Base-by-base conservation (phyloP, 1,140 invertebrate genomes). In the Bactericera cockerelli region DNA sequence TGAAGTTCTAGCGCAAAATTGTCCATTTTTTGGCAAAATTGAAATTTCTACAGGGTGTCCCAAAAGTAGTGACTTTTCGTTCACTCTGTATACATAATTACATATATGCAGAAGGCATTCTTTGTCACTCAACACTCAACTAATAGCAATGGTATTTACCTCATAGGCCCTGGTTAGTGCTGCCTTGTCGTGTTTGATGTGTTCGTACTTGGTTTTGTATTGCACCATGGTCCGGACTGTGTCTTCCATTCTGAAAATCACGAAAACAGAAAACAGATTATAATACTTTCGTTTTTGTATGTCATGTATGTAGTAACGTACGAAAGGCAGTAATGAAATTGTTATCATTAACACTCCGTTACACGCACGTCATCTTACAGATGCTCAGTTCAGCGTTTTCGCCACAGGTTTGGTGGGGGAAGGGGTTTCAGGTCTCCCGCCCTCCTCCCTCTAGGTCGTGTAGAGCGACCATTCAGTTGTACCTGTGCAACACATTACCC, bases 171-270 rank as follows among this genome's bases (percentile, higher is more conserved):
- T 72, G 59, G 82, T 80, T 59, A 87, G 74, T 39, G 81, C 80
- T 61, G 77, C 76, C 69, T 86, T 86, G 70, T 87, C 86, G 68
- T 87, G 83, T 72, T 86, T 84, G 69, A 87, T 70, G 74, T 84
- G 82, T 66, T 87, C 85, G 62, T 81, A 81, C 65, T 81, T 79
- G 65, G 78, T 80, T 70, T 87, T 87, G 71, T 86, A 86, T 66
- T 86, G 81, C 65, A 84, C 70, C 74, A 84, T 74, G 22, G 80
- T 77, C 56, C 80, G 77, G 56, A 83, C 79, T 59, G 81, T 82
- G 67, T 84, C 83, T 70, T 85, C 83, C 82, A 84, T 83, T 71
- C 83, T 85, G 75, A 1, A 65, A 63, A 56, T 53, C 13, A n/a
- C 38, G 55, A 55, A 56, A 33, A 3, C n/a, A 31, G 8, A n/a